Percentiles rank a stretch among this genome's conserved stretches.
These are phyloP conservation scores for Calypte anna DNA, from an alignment of 2,113 vertebrate species.

Conservation along the genomic window DNA sequence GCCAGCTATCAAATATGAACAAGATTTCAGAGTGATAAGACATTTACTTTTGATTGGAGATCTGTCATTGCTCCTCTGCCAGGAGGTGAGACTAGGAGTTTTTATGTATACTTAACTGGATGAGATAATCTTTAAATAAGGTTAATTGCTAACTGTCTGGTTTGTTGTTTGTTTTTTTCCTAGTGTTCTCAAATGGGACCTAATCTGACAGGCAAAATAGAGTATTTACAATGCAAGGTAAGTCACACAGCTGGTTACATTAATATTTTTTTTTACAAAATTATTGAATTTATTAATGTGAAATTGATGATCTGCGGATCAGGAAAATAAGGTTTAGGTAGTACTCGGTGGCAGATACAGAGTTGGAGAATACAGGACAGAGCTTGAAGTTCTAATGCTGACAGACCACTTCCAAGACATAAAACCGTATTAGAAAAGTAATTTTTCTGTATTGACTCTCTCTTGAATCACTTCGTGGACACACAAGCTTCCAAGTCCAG, in stretches of 20 bases:
- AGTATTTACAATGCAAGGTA: slow-evolving; percentile 73
- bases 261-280: background rate
- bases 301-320: slow-evolving; percentile 28
- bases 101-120: slow-evolving; percentile 50
- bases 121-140: slow-evolving; percentile 33
- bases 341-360: background rate
- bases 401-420: background rate
- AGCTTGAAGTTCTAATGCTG: background rate
- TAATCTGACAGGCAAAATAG: slow-evolving; percentile 49
- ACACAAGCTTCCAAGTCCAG: background rate
- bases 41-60: slow-evolving; percentile 51
- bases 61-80: slow-evolving; percentile 35
- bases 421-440: background rate
- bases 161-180: slow-evolving; percentile 36
- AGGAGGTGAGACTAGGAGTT: background rate
- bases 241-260: slow-evolving; percentile 31
- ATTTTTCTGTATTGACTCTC: background rate
- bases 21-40: slow-evolving; percentile 58
- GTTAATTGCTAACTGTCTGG: slow-evolving; percentile 39
- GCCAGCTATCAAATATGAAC: slow-evolving; percentile 64
- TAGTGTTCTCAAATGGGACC: slow-evolving; percentile 68
- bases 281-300: slow-evolving; percentile 14
- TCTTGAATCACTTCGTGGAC: background rate
- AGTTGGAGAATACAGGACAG: background rate
- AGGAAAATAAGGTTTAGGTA: background rate